Evolutionary conservation across 2,888 invertebrate species (phyloP), one percentile per base, ranked within the genome.

Genomic region (Brachycybe producta): DNA sequence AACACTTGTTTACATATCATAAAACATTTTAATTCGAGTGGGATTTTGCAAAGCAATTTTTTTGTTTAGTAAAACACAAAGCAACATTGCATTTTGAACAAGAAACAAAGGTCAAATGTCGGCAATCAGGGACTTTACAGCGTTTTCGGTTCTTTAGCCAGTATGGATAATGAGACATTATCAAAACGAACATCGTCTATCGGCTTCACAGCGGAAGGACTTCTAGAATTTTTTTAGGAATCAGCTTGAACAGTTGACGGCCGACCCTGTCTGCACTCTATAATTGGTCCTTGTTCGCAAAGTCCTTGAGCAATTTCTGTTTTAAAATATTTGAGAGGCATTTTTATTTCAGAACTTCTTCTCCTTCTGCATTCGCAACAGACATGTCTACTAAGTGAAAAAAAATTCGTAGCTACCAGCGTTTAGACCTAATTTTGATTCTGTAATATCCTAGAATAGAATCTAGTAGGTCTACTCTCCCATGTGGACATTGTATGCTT

Each of bases 381-480:
- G 17, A 36, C 11, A 46, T 17, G 23, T 46, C 46, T 3, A 46
- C 4, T 4, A 38, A 21, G 19, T 46, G 46, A 19, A 39, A 46
- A 46, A 46, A 46, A 5, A 46, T 46, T 15, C 46, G 5, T 7
- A 38, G 34, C 19, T 46, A 46, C 46, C 46, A 46, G n/a, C 23
- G n/a, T 7, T 38, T n/a, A 21, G 46, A 46, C 39, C 36, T 45
- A 5, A 48, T 30, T 23, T 13, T 42, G 7, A n/a, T 30, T 21
- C 48, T 48, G 40, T 48, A 42, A 17, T 30, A 32, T 11, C 32
- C 48, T 7, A 48, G 17, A n/a, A 48, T 30, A 3, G 32, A 48
- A 32, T 48, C 48, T 21, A 43, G 8, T 13, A 32, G 15, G 8
- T 48, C 48, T 4, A 48, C 48, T 5, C 48, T 45, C 48, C 48